A percentile compares a stretch with the other conserved stretches of the same genome.
phyloP scores from a whole-genome alignment of 2,797 vertebrate species.

The Lerista edwardsae region DNA sequence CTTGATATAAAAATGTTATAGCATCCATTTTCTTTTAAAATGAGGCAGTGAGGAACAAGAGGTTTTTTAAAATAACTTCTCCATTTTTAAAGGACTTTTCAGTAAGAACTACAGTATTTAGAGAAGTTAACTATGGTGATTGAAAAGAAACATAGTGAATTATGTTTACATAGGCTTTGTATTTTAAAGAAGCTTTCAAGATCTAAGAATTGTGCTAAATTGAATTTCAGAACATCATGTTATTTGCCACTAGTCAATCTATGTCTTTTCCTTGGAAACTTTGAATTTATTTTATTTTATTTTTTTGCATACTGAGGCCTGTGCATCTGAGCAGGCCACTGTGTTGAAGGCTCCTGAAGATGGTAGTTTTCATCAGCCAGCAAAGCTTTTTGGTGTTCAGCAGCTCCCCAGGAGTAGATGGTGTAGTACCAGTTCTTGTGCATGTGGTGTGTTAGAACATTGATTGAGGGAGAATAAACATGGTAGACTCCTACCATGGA shows the following conservation, averaged over 20 bases:
- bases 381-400: neutral
- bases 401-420: neutral
- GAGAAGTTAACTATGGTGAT: constrained; percentile 45
- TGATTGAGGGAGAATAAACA: neutral
- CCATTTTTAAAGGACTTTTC: constrained; percentile 54
- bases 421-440: neutral
- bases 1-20: constrained; percentile 79
- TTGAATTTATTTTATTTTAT: no score
- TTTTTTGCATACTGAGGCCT: neutral
- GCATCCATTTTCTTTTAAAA: constrained; percentile 76
- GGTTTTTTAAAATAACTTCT: constrained; percentile 54
- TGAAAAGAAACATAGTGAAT: constrained; percentile 27
- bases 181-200: constrained; percentile 41
- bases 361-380: neutral
- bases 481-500: neutral
- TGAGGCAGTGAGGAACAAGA: constrained; percentile 66
- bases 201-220: constrained; percentile 55
- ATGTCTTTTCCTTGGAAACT: neutral
- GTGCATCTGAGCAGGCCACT: neutral
- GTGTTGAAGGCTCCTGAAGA: neutral
- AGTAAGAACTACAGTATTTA: constrained; percentile 7
- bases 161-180: neutral
- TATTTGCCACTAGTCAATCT: neutral
- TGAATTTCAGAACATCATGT: constrained; percentile 24
- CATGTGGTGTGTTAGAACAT: neutral